Evolutionary conservation across 2,113 vertebrate genomes (phyloP).

Genomic region (Lagopus muta): DNA sequence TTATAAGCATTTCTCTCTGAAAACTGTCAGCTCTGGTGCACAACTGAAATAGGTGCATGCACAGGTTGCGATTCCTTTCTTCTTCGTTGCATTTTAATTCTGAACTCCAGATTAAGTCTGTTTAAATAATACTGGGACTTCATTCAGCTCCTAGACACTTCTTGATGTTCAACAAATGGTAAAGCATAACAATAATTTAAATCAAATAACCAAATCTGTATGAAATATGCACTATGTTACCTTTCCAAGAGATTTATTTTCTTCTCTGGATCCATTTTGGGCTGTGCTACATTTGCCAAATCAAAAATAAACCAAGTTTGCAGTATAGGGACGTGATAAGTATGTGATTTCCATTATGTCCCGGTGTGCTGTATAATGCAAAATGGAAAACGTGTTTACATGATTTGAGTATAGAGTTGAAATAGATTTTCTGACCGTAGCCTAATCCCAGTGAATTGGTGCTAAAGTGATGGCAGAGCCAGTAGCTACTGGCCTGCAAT

Average conservation of each 20-base stretch:
- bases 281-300: constrained; percentile 17
- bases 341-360: constrained; percentile 6
- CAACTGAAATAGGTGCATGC: background rate
- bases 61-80: background rate
- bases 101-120: constrained; percentile 12
- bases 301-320: constrained; percentile 32
- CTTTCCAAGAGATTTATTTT: constrained; percentile 58
- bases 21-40: background rate
- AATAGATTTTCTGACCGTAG: constrained; percentile 44
- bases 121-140: constrained; percentile 23
- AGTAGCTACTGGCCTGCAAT: background rate
- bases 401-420: constrained; percentile 38
- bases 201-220: constrained; percentile 35
- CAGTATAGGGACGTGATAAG: background rate
- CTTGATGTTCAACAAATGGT: constrained; percentile 21
- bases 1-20: background rate
- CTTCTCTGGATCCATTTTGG: constrained; percentile 32
- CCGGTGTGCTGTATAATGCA: background rate
- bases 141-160: background rate
- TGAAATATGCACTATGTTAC: constrained; percentile 30
- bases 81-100: background rate
- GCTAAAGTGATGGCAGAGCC: constrained; percentile 25
- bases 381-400: constrained; percentile 27
- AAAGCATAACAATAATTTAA: constrained; percentile 41
- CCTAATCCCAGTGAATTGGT: background rate